phyloP scores from a whole-genome alignment of 2,113 vertebrate species.

The Gobius niger region DNA sequence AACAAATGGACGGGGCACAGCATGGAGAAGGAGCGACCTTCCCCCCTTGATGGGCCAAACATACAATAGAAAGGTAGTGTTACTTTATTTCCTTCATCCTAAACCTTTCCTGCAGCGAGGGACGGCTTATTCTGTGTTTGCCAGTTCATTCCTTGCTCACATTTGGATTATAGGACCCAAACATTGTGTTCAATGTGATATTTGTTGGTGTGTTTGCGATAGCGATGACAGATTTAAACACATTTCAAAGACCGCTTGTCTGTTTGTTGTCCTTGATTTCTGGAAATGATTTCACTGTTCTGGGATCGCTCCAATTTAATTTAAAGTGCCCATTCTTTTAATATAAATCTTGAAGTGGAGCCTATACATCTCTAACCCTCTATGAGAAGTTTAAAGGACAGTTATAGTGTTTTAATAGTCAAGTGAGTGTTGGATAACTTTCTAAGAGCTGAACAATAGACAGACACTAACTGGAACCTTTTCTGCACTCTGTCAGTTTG shows the following conservation, averaged over 20 bases:
- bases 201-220: no score
- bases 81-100: slow-evolving; percentile 42
- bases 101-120: not conserved
- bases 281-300: no score
- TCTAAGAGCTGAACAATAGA: not conserved
- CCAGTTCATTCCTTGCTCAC: no score
- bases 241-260: no score
- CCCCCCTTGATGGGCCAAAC: slow-evolving; percentile 32
- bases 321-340: no score
- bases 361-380: not conserved
- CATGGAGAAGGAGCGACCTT: slow-evolving; percentile 13
- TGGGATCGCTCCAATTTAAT: no score
- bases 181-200: no score
- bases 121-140: not conserved
- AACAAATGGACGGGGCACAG: slow-evolving; percentile 21
- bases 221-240: no score
- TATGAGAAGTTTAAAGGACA: not conserved
- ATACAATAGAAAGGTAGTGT: slow-evolving; percentile 1
- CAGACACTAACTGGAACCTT: not conserved
- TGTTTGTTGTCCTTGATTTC: no score
- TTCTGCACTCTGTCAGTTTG: slow-evolving; percentile 2
- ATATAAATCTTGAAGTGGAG: no score
- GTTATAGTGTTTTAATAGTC: not conserved
- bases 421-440: not conserved
- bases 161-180: no score